Percentiles rank a stretch among this genome's conserved stretches.
Conservation (phyloP, 2,888 invertebrate species). For the Kuschelorhynchus macadamiae region DNA sequence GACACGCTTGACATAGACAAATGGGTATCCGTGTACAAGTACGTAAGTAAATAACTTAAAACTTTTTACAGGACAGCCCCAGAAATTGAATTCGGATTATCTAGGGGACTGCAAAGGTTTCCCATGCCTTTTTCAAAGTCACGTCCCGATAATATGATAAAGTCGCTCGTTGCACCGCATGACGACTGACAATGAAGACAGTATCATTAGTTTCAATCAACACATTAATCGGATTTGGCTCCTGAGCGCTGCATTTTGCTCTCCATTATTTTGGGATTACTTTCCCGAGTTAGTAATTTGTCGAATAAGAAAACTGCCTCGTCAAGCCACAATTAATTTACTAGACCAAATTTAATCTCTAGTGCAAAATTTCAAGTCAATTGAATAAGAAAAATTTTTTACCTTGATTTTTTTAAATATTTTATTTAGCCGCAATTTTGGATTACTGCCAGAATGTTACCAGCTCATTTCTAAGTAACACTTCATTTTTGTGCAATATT, state of each 20-base stretch:
- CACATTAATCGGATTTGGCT: slow-evolving; percentile 66
- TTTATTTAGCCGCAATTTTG: no score
- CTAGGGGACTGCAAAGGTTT: slow-evolving; percentile 47
- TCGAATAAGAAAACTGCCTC: no score
- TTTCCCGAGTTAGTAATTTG: slow-evolving; percentile 31
- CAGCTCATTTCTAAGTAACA: no score
- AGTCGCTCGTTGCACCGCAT: slow-evolving; percentile 59
- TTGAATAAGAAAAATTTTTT: no score
- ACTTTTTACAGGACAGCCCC: slow-evolving; percentile 54
- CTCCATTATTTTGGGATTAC: slow-evolving; percentile 58
- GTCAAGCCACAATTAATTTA: no score
- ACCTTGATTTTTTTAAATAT: no score
- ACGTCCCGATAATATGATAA: slow-evolving; percentile 66
- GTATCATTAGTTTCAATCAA: slow-evolving; percentile 68
- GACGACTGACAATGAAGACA: slow-evolving; percentile 65
- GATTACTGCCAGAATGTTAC: no score
- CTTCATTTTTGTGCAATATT: no score
- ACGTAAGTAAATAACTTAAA: slow-evolving; percentile 58
- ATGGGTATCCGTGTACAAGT: slow-evolving; percentile 48
- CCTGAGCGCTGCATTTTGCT: slow-evolving; percentile 59
- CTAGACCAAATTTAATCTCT: no score
- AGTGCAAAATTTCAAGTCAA: no score
- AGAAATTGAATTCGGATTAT: slow-evolving; percentile 59
- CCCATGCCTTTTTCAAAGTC: slow-evolving; percentile 60
- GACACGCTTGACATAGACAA: slow-evolving; percentile 49